These are phyloP conservation scores for Beroe ovata DNA, from an alignment of 37 sponge, comb jelly and placozoan species.

Conservation along the genomic window DNA sequence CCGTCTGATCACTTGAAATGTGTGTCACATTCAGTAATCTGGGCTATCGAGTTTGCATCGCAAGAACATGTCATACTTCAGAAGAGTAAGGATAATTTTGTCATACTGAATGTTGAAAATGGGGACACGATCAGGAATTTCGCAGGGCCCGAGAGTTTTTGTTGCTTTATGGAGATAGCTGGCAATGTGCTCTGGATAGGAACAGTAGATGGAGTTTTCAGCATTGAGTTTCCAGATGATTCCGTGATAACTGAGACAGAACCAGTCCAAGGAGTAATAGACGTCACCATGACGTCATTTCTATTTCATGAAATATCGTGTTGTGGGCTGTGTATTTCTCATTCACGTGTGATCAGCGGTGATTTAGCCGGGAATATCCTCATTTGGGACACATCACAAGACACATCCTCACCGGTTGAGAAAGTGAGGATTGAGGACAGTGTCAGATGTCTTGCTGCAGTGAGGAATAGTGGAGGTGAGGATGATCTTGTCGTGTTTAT, in stretches of 20 bases:
- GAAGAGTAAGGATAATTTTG: background rate
- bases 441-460: constrained; percentile 17
- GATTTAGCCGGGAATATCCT: constrained; percentile 19
- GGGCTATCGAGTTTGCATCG: constrained; percentile 23
- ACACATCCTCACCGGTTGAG: background rate
- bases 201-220: constrained; percentile 31
- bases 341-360: background rate
- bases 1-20: background rate
- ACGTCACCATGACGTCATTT: background rate
- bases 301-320: constrained; percentile 17
- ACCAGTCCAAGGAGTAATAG: background rate
- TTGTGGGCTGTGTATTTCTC: background rate
- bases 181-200: constrained; percentile 7
- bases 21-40: constrained; percentile 14
- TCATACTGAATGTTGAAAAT: background rate
- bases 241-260: background rate
- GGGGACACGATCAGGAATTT: background rate
- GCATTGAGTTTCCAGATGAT: background rate
- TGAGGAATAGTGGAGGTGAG: background rate
- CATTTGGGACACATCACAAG: background rate
- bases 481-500: background rate
- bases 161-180: background rate
- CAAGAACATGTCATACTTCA: constrained; percentile 23
- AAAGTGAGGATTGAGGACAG: constrained; percentile 25
- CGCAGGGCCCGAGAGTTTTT: background rate